These are phyloP conservation scores for Dendrophyllia cribrosa DNA, from an alignment of 64 coral and sea anemone genomes.

Conservation along the genomic window DNA sequence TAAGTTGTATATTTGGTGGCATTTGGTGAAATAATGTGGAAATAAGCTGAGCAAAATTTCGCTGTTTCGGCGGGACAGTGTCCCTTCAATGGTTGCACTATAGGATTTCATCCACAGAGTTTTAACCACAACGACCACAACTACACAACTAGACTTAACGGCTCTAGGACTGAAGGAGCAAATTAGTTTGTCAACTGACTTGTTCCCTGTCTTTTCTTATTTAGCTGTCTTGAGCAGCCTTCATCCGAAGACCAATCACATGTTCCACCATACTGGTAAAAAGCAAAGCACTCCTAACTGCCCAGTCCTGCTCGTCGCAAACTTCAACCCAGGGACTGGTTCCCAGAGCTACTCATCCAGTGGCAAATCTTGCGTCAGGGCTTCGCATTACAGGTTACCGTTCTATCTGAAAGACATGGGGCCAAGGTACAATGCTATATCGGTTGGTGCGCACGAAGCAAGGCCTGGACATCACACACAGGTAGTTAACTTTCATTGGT, in stretches of 20 bases:
- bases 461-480: constrained; percentile 98
- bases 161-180: too few relatives aligned
- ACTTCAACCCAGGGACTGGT: constrained; percentile 91
- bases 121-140: too few relatives aligned
- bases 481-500: constrained; percentile 41
- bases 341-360: constrained; percentile 80
- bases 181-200: background rate
- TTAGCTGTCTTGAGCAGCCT: constrained; percentile 79
- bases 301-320: constrained; percentile 89
- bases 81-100: too few relatives aligned
- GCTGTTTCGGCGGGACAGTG: too few relatives aligned
- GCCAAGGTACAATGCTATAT: constrained; percentile 94
- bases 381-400: constrained; percentile 76
- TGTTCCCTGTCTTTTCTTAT: background rate
- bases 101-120: too few relatives aligned
- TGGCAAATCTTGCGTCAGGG: constrained; percentile 41
- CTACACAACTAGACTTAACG: too few relatives aligned
- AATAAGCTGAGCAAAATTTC: too few relatives aligned
- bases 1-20: too few relatives aligned
- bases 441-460: constrained; percentile 93
- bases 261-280: constrained; percentile 93
- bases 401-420: constrained; percentile 94
- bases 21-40: too few relatives aligned
- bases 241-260: constrained; percentile 66
- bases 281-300: constrained; percentile 83